A percentile compares a stretch with the other conserved stretches of the same genome.
Conservation (phyloP, 2,113 vertebrate species). For the Brachirus orientalis region DNA sequence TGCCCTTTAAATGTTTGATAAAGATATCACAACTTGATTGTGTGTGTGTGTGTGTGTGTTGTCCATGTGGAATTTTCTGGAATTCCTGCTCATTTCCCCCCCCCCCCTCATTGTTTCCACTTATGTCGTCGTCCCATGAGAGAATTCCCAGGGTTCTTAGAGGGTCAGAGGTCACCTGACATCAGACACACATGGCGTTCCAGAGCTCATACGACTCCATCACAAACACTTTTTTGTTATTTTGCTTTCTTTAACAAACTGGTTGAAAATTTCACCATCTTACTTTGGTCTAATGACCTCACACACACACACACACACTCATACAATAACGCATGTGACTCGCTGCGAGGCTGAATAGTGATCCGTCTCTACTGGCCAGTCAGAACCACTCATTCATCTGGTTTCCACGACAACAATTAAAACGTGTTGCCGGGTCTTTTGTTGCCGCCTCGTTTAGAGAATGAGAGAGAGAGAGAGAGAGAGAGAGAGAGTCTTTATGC, state of each 20-base stretch:
- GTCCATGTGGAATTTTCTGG: not conserved
- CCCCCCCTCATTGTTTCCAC: not conserved
- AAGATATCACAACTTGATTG: too few species aligned
- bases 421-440: conserved; percentile 94
- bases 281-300: conserved; percentile 51
- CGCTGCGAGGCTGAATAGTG: conserved; percentile 83
- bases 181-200: conserved; percentile 77
- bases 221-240: not conserved
- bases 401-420: conserved; percentile 97
- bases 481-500: conserved; percentile 13
- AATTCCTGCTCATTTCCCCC: not conserved
- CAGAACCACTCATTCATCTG: conserved; percentile 97
- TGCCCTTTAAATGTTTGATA: too few species aligned
- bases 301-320: conserved; percentile 32
- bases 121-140: conserved; percentile 83
- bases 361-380: conserved; percentile 91
- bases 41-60: conserved; percentile 12
- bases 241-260: not conserved
- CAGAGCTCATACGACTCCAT: conserved; percentile 52
- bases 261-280: conserved; percentile 24
- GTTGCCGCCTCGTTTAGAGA: conserved; percentile 89
- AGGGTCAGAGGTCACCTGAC: conserved; percentile 85
- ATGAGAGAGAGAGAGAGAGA: conserved; percentile 63
- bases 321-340: too few species aligned
- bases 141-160: conserved; percentile 91